Base-by-base conservation (phyloP, 35 echinoderm and acorn worm species). In the Lytechinus variegatus region DNA sequence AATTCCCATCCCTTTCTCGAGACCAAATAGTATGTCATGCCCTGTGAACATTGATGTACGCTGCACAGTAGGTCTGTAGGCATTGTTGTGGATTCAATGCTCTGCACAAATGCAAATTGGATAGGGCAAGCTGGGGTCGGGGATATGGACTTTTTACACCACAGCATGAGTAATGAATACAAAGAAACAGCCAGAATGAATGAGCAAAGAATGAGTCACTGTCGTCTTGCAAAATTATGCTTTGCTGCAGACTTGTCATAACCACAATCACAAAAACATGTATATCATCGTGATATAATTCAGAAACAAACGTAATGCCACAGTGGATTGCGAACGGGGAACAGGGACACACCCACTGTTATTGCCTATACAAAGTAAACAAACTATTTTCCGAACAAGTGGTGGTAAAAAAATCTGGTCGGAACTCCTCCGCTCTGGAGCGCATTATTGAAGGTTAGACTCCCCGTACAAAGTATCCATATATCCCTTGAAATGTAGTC, bases 361-460 rank as follows among this genome's bases (percentile, higher is more conserved):
- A 54, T 89, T 33, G 28, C 87, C 8, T 89, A 3, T 33, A 90
- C 0, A 90, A 90, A 90, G 27, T 90, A 90, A 90, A 90, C 88
- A 90, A 90, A 90, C 52, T 90, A 54, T 90, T 90, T 90, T 90
- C 33, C 88, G 88, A 90, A 90, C 88, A 90, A 90, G 88, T 90
- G 88, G 88, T 90, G 52, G 28, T 54, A 44, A 90, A 53, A 44
- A 52, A 54, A 90, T 58, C 66, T 79, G 12, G 66, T 21, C 19
- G 66, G n/a, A 24, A 24, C 66, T 79, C 4, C n/a, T 7, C 5
- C 19, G n/a, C 56, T 58, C 9, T 58, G 66, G 66, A 24, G 66
- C 66, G 66, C 66, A 24, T 24, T 6, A 24, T 24, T 79, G 66
- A 79, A 79, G 66, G 4, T 24, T 79, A 24, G 33, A 44, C 19